These are phyloP conservation scores for Bombus polaris DNA, from an alignment of 1,140 invertebrate species.

Conservation along the genomic window DNA sequence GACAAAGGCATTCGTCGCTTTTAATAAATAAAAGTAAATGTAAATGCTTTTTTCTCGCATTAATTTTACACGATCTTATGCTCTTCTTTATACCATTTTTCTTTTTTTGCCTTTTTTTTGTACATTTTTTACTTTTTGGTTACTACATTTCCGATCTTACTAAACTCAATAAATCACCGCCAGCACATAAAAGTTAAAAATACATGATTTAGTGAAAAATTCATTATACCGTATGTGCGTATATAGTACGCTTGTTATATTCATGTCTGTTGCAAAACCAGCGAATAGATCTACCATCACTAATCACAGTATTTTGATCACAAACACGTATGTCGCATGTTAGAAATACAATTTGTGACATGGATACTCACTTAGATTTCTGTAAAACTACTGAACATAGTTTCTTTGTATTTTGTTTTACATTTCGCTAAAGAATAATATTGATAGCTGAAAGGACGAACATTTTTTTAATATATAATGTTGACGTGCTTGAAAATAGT, in stretches of 20 bases:
- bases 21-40: slow-evolving; percentile 37
- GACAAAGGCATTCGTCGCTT: slow-evolving; percentile 33
- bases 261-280: slow-evolving; percentile 35
- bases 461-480: slow-evolving; percentile 2
- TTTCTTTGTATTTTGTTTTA: background rate
- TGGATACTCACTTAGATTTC: slow-evolving; percentile 11
- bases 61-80: slow-evolving; percentile 8
- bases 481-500: background rate
- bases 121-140: background rate
- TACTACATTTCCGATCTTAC: slow-evolving; percentile 21
- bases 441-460: slow-evolving; percentile 11
- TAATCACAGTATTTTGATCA: slow-evolving; percentile 52
- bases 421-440: slow-evolving; percentile 12
- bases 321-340: slow-evolving; percentile 37
- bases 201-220: slow-evolving; percentile 45
- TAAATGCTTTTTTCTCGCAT: slow-evolving; percentile 36
- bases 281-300: slow-evolving; percentile 37
- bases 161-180: slow-evolving; percentile 14
- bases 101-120: background rate
- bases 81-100: background rate
- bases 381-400: slow-evolving; percentile 12
- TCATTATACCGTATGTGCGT: slow-evolving; percentile 46
- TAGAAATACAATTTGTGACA: slow-evolving; percentile 44
- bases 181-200: slow-evolving; percentile 42
- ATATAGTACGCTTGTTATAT: slow-evolving; percentile 23